phyloP scores from a whole-genome alignment of 2,113 vertebrate genomes.

The Amphilophus citrinellus region DNA sequence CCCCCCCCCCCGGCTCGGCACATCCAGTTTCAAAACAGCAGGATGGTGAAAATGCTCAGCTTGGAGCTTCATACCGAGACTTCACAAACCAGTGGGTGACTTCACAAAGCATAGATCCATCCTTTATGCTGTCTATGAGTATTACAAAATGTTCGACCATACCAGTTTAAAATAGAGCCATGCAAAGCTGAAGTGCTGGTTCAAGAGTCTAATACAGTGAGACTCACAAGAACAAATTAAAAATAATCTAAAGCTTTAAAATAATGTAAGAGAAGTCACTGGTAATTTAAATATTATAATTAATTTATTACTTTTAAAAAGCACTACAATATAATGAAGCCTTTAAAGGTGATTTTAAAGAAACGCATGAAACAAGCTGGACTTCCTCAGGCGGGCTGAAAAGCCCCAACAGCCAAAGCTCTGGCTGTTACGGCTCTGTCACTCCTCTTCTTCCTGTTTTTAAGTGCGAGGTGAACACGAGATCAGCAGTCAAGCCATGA shows the following conservation, averaged over 20 bases:
- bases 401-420: too few relatives aligned
- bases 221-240: neutral
- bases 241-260: too few relatives aligned
- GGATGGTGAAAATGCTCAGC: neutral
- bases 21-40: neutral
- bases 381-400: too few relatives aligned
- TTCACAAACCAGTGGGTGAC: neutral
- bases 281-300: neutral
- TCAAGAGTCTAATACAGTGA: too few relatives aligned
- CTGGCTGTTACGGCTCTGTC: too few relatives aligned
- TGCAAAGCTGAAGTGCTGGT: fast-evolving
- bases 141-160: neutral
- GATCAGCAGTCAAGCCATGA: fast-evolving
- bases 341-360: too few relatives aligned
- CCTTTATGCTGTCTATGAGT: neutral
- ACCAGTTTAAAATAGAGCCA: neutral
- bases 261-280: too few relatives aligned
- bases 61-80: neutral
- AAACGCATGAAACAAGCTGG: too few relatives aligned
- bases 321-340: neutral
- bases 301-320: neutral
- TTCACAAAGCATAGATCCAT: neutral
- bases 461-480: neutral
- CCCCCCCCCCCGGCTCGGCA: neutral
- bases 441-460: too few relatives aligned